Evolutionary conservation across 1,140 invertebrate genomes (phyloP).

Genomic region (Gryllus bimaculatus): DNA sequence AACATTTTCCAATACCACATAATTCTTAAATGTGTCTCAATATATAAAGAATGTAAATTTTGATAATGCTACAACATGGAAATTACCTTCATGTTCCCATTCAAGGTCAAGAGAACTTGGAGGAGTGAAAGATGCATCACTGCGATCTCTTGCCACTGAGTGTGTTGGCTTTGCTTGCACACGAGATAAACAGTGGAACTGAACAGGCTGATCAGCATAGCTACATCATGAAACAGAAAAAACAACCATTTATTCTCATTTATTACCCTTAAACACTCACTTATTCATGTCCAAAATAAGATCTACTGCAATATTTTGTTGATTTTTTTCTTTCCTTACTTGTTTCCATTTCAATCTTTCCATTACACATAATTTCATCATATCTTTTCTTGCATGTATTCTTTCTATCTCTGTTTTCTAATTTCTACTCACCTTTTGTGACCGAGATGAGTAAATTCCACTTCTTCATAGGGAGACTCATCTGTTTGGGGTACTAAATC

Average conservation of each 20-base stretch:
- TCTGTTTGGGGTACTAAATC: slow-evolving; percentile 12
- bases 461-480: neutral
- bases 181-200: neutral
- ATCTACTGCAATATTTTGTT: neutral
- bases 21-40: too few relatives aligned
- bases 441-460: neutral
- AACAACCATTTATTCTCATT: neutral
- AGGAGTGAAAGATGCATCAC: slow-evolving; percentile 37
- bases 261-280: neutral
- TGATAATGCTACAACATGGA: too few relatives aligned
- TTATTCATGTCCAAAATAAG: neutral
- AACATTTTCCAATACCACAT: too few relatives aligned
- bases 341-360: neutral
- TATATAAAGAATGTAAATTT: too few relatives aligned
- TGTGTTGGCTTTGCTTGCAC: neutral
- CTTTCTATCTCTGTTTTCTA: too few relatives aligned
- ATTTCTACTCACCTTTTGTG: too few relatives aligned
- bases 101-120: slow-evolving; percentile 47
- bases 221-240: neutral
- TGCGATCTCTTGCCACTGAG: slow-evolving; percentile 3
- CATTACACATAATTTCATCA: too few relatives aligned
- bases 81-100: slow-evolving; percentile 47
- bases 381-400: too few relatives aligned
- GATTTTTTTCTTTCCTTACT: neutral
- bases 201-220: neutral